Percentiles rank a stretch among this genome's conserved stretches.
Conservation (phyloP, 2,113 vertebrate species). For the Calypte anna region DNA sequence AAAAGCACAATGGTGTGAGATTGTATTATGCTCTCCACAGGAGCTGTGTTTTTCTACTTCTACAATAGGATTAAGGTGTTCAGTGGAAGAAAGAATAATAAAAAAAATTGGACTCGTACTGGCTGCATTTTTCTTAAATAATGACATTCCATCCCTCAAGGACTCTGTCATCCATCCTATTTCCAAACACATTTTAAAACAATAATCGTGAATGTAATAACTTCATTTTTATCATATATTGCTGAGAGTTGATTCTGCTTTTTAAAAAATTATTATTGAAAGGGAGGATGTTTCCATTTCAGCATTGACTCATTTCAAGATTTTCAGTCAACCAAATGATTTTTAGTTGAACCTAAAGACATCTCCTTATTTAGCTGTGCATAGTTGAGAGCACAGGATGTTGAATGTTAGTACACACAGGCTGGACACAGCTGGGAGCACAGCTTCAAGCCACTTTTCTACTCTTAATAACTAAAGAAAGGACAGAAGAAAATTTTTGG, state of each 20-base stretch:
- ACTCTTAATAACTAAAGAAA: conserved; percentile 6
- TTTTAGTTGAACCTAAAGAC: conserved; percentile 33
- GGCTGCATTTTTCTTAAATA: conserved; percentile 10
- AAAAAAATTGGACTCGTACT: not conserved
- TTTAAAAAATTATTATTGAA: not conserved
- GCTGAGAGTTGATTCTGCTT: not conserved
- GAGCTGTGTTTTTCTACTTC: conserved; percentile 54
- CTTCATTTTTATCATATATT: not conserved
- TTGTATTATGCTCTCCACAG: conserved; percentile 55
- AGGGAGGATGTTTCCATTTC: conserved; percentile 2
- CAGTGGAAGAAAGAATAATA: conserved; percentile 23
- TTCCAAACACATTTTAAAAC: conserved; percentile 1
- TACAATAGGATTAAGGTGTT: conserved; percentile 62
- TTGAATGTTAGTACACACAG: conserved; percentile 10
- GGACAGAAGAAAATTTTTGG: not conserved
- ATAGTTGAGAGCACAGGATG: conserved; percentile 5
- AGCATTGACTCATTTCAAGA: conserved; percentile 21
- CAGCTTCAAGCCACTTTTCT: conserved; percentile 40
- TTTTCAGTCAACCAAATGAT: conserved; percentile 20
- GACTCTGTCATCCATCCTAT: not conserved
- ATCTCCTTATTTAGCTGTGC: conserved; percentile 48
- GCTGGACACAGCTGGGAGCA: conserved; percentile 58
- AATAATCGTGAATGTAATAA: not conserved
- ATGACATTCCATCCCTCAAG: not conserved
- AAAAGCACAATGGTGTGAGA: conserved; percentile 57